phyloP scores from a whole-genome alignment of 2,113 vertebrate species.

The Amblyopsis rosae region DNA sequence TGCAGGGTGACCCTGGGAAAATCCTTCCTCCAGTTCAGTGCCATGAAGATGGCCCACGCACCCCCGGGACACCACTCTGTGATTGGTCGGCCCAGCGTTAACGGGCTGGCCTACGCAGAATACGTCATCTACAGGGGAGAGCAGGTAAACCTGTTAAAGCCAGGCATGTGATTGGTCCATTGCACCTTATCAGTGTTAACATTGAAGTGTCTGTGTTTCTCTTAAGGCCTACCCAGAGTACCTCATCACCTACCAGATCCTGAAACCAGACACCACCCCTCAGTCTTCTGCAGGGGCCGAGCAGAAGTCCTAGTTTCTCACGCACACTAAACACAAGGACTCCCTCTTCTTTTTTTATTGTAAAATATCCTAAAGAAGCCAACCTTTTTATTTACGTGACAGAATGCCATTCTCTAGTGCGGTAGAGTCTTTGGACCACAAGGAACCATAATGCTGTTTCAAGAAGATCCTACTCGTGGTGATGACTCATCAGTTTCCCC shows the following conservation, averaged over 20 bases:
- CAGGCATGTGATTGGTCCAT: background rate
- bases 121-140: constrained; percentile 99
- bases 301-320: constrained; percentile 91
- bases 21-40: constrained; percentile 98
- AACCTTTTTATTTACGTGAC: constrained; percentile 46
- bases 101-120: constrained; percentile 95
- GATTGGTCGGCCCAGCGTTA: constrained; percentile 95
- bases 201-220: constrained; percentile 4
- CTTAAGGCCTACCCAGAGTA: constrained; percentile 95
- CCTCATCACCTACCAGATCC: constrained; percentile 98
- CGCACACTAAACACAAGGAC: constrained; percentile 39
- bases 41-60: constrained; percentile 99
- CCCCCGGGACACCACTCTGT: constrained; percentile 98
- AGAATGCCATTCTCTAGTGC: constrained; percentile 58
- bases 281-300: constrained; percentile 87
- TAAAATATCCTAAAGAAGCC: constrained; percentile 44
- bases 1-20: constrained; percentile 97
- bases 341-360: constrained; percentile 41
- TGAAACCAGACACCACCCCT: constrained; percentile 93
- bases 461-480: constrained; percentile 48
- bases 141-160: constrained; percentile 78
- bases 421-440: constrained; percentile 62
- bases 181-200: background rate
- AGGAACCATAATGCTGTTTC: constrained; percentile 48
- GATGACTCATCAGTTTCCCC: constrained; percentile 32